These are phyloP conservation scores for Astur gentilis DNA, from an alignment of 2,113 vertebrate genomes.

Conservation along the genomic window DNA sequence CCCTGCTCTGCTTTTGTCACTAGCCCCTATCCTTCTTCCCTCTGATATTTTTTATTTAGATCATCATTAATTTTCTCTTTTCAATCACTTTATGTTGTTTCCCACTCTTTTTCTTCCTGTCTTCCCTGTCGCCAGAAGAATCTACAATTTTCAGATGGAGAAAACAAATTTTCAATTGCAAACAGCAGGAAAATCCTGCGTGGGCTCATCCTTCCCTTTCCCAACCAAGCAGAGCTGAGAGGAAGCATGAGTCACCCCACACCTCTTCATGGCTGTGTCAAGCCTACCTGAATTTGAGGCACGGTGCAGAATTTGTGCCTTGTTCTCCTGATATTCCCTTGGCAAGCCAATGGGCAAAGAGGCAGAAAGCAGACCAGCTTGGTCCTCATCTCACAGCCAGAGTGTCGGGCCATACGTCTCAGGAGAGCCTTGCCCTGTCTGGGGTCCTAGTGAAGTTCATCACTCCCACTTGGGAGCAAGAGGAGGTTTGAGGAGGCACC, in stretches of 20 bases:
- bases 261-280: neutral
- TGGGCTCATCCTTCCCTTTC: neutral
- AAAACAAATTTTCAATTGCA: neutral
- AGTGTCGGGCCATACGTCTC: neutral
- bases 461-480: rapidly evolving
- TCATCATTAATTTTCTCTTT: neutral
- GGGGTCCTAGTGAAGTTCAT: neutral
- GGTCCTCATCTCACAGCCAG: neutral
- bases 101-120: neutral
- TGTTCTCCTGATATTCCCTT: neutral
- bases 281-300: neutral
- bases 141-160: neutral
- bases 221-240: neutral
- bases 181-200: neutral
- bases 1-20: neutral
- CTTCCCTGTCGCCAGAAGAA: neutral
- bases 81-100: neutral
- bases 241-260: neutral
- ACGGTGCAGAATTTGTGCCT: rapidly evolving
- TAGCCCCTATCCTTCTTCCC: neutral
- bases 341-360: neutral
- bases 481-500: neutral
- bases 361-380: neutral
- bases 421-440: neutral
- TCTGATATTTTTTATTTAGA: neutral